Percentiles rank a stretch among this genome's conserved stretches.
Evolutionary conservation across 1,140 invertebrate genomes (phyloP).

Genomic region (Drosophila fuyamai): DNA sequence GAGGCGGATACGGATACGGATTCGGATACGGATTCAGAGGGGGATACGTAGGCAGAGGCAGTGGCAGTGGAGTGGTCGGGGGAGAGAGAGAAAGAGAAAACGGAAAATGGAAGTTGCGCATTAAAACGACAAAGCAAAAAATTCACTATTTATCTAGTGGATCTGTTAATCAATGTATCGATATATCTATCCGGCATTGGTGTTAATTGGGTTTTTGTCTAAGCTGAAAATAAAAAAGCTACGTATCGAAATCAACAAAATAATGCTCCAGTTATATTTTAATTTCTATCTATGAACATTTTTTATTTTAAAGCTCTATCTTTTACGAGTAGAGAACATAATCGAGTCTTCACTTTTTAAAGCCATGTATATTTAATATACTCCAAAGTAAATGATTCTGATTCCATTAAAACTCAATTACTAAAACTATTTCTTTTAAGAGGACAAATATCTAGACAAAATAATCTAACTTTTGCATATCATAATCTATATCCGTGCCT

Average conservation of each 20-base stretch:
- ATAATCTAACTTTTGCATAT: not conserved
- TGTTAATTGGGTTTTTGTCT: too few species aligned
- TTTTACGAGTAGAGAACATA: too few species aligned
- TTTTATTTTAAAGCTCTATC: too few species aligned
- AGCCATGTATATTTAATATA: too few species aligned
- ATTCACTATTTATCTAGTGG: conserved; percentile 59
- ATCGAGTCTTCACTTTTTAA: too few species aligned
- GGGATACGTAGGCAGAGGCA: conserved; percentile 9
- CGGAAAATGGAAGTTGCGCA: conserved; percentile 57
- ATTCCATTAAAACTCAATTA: too few species aligned
- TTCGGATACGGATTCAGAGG: conserved; percentile 12
- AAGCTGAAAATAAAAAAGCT: not conserved
- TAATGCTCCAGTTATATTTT: too few species aligned
- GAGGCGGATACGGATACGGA: conserved; percentile 40
- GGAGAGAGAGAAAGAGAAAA: conserved; percentile 50
- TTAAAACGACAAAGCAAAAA: conserved; percentile 84
- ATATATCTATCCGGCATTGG: conserved; percentile 4
- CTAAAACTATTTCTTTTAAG: too few species aligned
- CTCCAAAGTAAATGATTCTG: too few species aligned
- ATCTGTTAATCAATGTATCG: conserved; percentile 77
- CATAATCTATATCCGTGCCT: not conserved
- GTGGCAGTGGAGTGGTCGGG: conserved; percentile 29
- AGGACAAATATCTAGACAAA: too few species aligned
- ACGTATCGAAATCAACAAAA: not conserved
- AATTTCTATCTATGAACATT: too few species aligned